Conservation (phyloP, 1,140 invertebrate genomes). For the Calephelis virginiensis region DNA sequence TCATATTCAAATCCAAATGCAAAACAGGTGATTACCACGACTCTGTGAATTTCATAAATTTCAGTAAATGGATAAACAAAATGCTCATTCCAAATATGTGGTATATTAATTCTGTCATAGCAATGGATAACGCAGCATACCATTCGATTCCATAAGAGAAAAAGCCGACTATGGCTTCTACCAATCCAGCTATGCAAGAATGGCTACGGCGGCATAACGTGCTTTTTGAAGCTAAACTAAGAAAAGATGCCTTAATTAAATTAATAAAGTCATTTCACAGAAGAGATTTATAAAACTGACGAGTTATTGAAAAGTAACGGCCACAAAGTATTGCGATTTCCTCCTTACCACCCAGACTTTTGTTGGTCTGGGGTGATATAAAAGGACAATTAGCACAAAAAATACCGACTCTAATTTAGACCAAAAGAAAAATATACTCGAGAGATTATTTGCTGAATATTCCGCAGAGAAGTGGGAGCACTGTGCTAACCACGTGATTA, state of each 20-base stretch:
- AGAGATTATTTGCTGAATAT: conserved; percentile 22
- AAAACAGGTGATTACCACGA: conserved; percentile 21
- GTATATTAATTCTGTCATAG: conserved; percentile 18
- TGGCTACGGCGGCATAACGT: conserved; percentile 18
- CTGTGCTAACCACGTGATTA: conserved; percentile 14
- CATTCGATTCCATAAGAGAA: conserved; percentile 14
- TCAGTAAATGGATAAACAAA: conserved; percentile 20
- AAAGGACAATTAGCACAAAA: conserved; percentile 19
- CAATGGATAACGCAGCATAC: conserved; percentile 19
- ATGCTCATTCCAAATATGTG: conserved; percentile 15
- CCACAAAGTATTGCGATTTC: conserved; percentile 11
- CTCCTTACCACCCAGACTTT: conserved; percentile 20
- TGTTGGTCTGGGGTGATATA: conserved; percentile 19
- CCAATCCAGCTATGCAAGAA: conserved; percentile 20
- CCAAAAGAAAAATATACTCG: conserved; percentile 17
- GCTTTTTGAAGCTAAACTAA: conserved; percentile 18
- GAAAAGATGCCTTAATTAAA: conserved; percentile 13
- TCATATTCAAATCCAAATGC: conserved; percentile 21
- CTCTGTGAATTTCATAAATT: conserved; percentile 20
- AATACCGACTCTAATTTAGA: too few species aligned
- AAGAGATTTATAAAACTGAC: conserved; percentile 21
- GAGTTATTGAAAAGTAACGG: conserved; percentile 14
- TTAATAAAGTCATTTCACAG: conserved; percentile 18
- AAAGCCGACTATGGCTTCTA: conserved; percentile 21
- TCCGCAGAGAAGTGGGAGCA: conserved; percentile 17